Base-by-base conservation (phyloP, 35 echinoderm and acorn worm genomes). In the Ophiothrix spiculata region DNA sequence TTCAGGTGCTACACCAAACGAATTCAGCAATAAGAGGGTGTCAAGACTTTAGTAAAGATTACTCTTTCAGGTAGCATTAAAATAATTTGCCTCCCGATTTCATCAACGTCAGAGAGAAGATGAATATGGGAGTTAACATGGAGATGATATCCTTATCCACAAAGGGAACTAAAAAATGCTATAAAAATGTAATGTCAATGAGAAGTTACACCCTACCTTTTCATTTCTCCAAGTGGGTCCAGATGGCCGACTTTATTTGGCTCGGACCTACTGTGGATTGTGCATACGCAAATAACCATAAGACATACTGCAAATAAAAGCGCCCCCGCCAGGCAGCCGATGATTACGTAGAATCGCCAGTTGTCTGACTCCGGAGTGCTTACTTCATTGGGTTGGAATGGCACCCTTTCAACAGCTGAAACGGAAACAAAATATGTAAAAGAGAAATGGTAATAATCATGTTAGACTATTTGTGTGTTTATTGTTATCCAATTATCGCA, bases 231-330 rank as follows among this genome's bases (percentile, higher is more conserved):
- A 35, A 84, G 54, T 31, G 81, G 81, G 31, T 84, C 81, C 31
- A 64, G 39, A 37, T 84, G 81, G 1, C 81, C 81, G 14, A 84
- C 81, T 84, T 84, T 84, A 37, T 84, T 84, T 31, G 81, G 63
- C 40, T 84, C 81, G 4, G 81, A 2, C 12, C 81, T 54, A 64
- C 81, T 84, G 19, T 87, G 85, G 40, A 87, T 35, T 25, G 75
- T 41, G 28, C 85, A 87, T 36, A 87, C 37, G 42, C 85, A 87
- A 41, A 87, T 75, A 1, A 87, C 85, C 85, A 87, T 87, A 28
- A 78, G 76, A 25, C 75, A 63, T 38, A 87, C 76, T n/a, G 76
- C 85, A 35, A 87, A 78, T 38, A 87, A 46, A 32, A 87, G 34
- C 3, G 85, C 85, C 40, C 75, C 76, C 28, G 75, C 85, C 76